These are phyloP conservation scores for Dinomys branickii DNA, from an alignment of 2,113 vertebrate genomes.

Conservation along the genomic window DNA sequence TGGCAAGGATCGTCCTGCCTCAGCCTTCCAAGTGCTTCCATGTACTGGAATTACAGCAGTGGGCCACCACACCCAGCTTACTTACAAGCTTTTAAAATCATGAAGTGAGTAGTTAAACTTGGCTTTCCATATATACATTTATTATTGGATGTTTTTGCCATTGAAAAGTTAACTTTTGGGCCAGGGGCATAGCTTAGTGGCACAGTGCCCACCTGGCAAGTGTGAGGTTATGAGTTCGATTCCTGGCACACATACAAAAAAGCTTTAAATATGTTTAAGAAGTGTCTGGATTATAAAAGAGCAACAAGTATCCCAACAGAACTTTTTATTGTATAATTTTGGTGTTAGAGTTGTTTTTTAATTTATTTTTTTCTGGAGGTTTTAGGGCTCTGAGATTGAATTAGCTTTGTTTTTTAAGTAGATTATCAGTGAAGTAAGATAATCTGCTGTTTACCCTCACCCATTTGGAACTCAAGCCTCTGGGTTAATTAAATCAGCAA, in stretches of 20 bases:
- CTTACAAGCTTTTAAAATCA: constrained; percentile 18
- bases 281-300: constrained; percentile 29
- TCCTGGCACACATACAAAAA: not conserved
- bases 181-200: too few relatives aligned
- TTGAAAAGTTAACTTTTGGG: constrained; percentile 32
- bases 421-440: constrained; percentile 38
- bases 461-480: not conserved
- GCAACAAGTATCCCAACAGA: not conserved
- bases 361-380: not conserved
- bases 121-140: not conserved
- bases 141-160: constrained; percentile 13
- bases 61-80: not conserved
- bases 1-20: too few relatives aligned
- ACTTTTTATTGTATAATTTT: constrained; percentile 32
- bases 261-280: not conserved
- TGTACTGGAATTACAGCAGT: not conserved
- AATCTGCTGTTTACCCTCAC: constrained; percentile 1
- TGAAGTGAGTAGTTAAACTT: constrained; percentile 6
- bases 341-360: not conserved
- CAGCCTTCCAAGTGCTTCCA: not conserved
- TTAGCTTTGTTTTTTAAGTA: constrained; percentile 14
- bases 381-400: constrained; percentile 52
- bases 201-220: too few relatives aligned
- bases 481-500: not conserved
- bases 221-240: too few relatives aligned